Evolutionary conservation across 2,797 vertebrate genomes (phyloP).

Genomic region (Lycodopsis pacificus): DNA sequence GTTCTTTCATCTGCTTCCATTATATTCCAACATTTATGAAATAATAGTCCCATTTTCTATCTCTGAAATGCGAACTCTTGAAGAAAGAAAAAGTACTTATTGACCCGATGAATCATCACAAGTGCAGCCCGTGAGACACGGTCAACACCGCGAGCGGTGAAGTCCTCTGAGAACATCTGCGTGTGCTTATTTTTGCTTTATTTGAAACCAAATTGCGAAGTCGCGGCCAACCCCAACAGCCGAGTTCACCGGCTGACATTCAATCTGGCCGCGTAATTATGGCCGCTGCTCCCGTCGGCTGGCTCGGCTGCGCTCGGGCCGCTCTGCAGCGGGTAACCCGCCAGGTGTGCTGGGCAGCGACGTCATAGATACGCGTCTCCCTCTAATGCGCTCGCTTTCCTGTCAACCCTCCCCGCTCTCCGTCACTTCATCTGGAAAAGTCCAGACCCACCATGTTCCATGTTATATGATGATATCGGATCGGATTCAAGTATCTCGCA

Average conservation of each 20-base stretch:
- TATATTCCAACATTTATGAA: not conserved
- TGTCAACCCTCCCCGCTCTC: not conserved
- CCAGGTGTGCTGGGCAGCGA: slow-evolving; percentile 52
- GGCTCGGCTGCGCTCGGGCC: slow-evolving; percentile 51
- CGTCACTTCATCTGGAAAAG: not conserved
- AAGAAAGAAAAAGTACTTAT: not conserved
- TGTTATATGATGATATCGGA: not conserved
- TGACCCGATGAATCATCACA: not conserved
- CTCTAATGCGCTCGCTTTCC: not conserved
- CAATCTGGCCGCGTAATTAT: slow-evolving; percentile 68
- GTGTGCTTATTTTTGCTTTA: slow-evolving; percentile 33
- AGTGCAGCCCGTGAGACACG: not conserved
- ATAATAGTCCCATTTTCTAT: not conserved
- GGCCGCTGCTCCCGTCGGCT: slow-evolving; percentile 67
- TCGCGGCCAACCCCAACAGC: slow-evolving; percentile 32
- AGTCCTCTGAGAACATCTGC: not conserved
- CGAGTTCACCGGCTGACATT: slow-evolving; percentile 68
- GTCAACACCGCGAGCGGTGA: not conserved
- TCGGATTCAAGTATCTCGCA: not conserved
- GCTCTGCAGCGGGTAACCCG: slow-evolving; percentile 31
- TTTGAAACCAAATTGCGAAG: slow-evolving; percentile 52
- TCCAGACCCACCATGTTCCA: not conserved
- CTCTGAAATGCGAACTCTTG: not conserved
- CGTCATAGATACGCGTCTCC: not conserved
- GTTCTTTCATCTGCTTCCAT: not conserved